Evolutionary conservation across 2,113 vertebrate species (phyloP), one percentile per base, ranked within the genome.

Genomic region (Garra rufa): DNA sequence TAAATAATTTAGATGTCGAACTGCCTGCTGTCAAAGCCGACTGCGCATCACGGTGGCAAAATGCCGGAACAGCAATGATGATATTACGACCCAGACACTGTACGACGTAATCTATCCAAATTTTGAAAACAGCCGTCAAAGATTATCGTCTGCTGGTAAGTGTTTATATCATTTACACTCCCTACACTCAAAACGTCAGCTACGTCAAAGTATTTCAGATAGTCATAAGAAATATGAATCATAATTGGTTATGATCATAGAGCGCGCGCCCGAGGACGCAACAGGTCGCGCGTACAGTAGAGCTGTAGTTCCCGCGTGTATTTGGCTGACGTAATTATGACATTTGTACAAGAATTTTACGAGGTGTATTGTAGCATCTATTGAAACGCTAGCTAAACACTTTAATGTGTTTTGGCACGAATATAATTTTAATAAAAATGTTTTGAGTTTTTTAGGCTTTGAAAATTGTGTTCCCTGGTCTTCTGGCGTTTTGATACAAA

Each of bases 211-310:
- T 78, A 83, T 81, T 82, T 79, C 69, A 67, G 63, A 83, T 44
- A 87, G 84, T 92, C 91, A 90, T 93, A 92, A 89, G 89, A 91
- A 93, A 94, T 95, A 94, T 95, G 94, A 94, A 94, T 95, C 94
- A 94, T 95, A 94, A 94, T 92, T 93, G 93, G 92, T 93, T 94
- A 95, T 95, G 93, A 94, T 93, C 91, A 91, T 92, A 90, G 71
- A 80, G 86, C 86, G 92, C 92, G 91, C 92, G 92, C 92, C 65
- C 3, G 76, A 85, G 90, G 88, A 91, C 86, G 93, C 94, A 94
- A 95, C 94, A 94, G 93, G 94, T 94, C 90, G 90, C 86, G 48
- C 74, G 92, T 94, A 94, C 94, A 94, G 94, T 94, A 93, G 85
- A 90, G 90, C 90, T 91, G 91, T 91, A 89, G 63, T 83, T 88